A percentile compares a stretch with the other conserved stretches of the same genome.
Conservation (phyloP, 2,113 vertebrate genomes). For the Rana temporaria region DNA sequence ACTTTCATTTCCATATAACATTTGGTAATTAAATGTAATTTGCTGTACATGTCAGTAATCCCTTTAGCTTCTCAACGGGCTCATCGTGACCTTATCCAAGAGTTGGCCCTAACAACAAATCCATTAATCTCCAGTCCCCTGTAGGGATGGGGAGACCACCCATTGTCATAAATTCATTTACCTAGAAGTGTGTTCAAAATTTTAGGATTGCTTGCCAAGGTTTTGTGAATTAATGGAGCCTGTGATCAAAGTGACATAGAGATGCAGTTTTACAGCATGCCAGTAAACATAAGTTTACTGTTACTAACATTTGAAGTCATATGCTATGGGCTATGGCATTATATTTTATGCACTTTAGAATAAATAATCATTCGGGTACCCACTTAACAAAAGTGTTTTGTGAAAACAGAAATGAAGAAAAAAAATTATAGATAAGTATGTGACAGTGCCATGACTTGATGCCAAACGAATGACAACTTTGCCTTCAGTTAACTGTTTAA, state of each 20-base stretch:
- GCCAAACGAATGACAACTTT: no score
- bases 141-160: neutral
- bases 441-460: no score
- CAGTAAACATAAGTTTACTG: no score
- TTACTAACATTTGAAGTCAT: no score
- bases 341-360: no score
- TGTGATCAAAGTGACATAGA: neutral
- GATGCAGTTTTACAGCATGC: no score
- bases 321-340: no score
- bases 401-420: no score
- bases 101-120: neutral
- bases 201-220: neutral
- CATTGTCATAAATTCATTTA: neutral
- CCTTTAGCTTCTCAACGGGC: neutral
- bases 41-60: neutral
- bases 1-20: neutral
- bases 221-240: constrained; percentile 1
- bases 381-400: no score
- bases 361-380: no score
- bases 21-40: neutral
- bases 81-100: neutral
- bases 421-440: no score
- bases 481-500: no score
- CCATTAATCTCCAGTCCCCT: neutral
- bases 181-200: constrained; percentile 3